phyloP scores from a whole-genome alignment of 2,797 vertebrate genomes.

The Morelia viridis region DNA sequence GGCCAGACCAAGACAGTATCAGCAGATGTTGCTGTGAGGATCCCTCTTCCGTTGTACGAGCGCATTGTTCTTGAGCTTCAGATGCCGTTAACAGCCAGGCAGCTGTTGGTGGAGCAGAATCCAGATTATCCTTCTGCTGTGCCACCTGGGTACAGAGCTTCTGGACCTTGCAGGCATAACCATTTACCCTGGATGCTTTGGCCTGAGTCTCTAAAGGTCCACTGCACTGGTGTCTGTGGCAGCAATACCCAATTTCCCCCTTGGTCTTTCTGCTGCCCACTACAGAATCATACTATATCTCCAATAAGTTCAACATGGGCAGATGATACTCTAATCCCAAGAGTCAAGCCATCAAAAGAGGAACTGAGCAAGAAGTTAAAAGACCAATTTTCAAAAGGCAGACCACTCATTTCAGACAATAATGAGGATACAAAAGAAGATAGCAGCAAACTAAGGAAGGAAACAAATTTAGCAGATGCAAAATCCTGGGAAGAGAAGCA shows the following conservation, averaged over 20 bases:
- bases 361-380: constrained; percentile 48
- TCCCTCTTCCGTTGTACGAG: constrained; percentile 56
- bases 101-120: constrained; percentile 63
- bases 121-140: constrained; percentile 59
- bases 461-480: background rate
- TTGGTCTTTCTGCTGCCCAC: constrained; percentile 33
- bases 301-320: background rate
- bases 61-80: constrained; percentile 71
- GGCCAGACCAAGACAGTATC: constrained; percentile 66
- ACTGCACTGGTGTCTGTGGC: background rate
- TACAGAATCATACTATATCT: rapidly evolving
- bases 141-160: constrained; percentile 58
- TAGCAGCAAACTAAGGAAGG: background rate
- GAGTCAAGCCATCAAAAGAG: constrained; percentile 5
- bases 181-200: constrained; percentile 8
- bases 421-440: constrained; percentile 23
- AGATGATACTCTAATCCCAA: background rate
- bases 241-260: rapidly evolving
- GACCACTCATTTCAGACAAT: constrained; percentile 23
- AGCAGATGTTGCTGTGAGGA: constrained; percentile 46
- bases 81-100: constrained; percentile 67
- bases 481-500: constrained; percentile 21
- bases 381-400: constrained; percentile 39
- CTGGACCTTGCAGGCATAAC: constrained; percentile 5
- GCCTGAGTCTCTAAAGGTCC: background rate